These are phyloP conservation scores for Ophiothrix spiculata DNA, from an alignment of 35 echinoderm and acorn worm genomes.

Conservation along the genomic window DNA sequence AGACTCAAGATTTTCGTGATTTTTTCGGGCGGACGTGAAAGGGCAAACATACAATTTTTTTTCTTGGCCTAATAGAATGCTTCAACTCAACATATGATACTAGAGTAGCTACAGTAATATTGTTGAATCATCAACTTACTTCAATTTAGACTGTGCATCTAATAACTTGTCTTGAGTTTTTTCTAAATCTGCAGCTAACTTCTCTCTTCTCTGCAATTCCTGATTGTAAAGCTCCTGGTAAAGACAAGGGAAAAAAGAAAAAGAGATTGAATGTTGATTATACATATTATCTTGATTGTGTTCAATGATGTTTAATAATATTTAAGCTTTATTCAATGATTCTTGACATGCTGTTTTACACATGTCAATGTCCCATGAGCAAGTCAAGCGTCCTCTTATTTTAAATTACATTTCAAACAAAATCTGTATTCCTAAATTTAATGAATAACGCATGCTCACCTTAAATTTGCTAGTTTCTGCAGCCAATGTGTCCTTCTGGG, in stretches of 20 bases:
- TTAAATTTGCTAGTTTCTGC: slow-evolving; percentile 63
- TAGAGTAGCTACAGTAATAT: not conserved
- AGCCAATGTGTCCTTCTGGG: slow-evolving; percentile 58
- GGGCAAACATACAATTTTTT: too few species aligned
- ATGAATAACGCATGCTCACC: slow-evolving; percentile 22
- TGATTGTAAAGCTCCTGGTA: slow-evolving; percentile 64
- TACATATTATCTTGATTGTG: not conserved
- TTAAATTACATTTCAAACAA: not conserved
- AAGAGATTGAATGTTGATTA: not conserved
- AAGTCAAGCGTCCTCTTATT: not conserved
- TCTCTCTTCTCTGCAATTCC: slow-evolving; percentile 51
- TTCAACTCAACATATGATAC: not conserved
- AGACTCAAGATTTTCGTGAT: too few species aligned
- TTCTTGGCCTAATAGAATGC: not conserved
- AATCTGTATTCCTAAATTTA: not conserved
- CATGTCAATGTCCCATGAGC: not conserved
- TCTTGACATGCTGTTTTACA: not conserved
- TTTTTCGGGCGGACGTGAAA: not conserved
- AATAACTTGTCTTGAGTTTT: slow-evolving; percentile 54
- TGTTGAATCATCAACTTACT: slow-evolving; percentile 33
- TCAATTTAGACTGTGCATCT: slow-evolving; percentile 56
- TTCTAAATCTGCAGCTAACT: slow-evolving; percentile 40
- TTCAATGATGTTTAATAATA: not conserved
- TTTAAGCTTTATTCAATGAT: not conserved
- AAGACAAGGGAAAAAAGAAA: not conserved